phyloP scores from a whole-genome alignment of 2,888 invertebrate genomes.

The Drosophila fulvimacula region DNA sequence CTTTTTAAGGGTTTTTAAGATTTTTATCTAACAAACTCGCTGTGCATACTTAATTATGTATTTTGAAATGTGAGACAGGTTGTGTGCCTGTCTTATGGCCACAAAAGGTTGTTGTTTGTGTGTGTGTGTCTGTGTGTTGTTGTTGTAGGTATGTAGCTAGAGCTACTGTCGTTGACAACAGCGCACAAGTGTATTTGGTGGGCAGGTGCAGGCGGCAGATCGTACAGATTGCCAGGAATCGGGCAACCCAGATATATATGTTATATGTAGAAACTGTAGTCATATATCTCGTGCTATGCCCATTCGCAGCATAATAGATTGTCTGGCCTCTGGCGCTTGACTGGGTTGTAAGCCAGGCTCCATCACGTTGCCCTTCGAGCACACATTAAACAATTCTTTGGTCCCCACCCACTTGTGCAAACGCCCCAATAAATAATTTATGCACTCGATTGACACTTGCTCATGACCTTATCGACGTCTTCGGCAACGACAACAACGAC shows the following conservation, averaged over 20 bases:
- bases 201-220: conserved; percentile 44
- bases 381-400: conserved; percentile 33
- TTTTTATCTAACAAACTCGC: conserved; percentile 81
- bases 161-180: conserved; percentile 78
- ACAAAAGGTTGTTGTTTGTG: conserved; percentile 35
- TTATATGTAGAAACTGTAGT: not conserved
- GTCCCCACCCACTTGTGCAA: conserved; percentile 4
- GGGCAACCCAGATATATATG: conserved; percentile 10
- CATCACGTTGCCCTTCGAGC: conserved; percentile 59
- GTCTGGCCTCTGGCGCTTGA: conserved; percentile 16
- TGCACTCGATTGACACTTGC: conserved; percentile 79
- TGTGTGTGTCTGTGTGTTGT: not conserved
- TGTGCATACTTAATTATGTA: conserved; percentile 80
- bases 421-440: conserved; percentile 69
- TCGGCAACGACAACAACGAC: conserved; percentile 10
- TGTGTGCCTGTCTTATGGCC: conserved; percentile 38
- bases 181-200: conserved; percentile 45
- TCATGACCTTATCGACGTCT: conserved; percentile 76
- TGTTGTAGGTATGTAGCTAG: conserved; percentile 36
- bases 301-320: conserved; percentile 23
- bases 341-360: conserved; percentile 22
- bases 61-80: conserved; percentile 81
- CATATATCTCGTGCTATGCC: not conserved
- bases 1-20: conserved; percentile 80
- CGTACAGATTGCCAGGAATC: conserved; percentile 34